These are phyloP conservation scores for Tachuris rubrigastra DNA, from an alignment of 2,113 vertebrate species.

Conservation along the genomic window DNA sequence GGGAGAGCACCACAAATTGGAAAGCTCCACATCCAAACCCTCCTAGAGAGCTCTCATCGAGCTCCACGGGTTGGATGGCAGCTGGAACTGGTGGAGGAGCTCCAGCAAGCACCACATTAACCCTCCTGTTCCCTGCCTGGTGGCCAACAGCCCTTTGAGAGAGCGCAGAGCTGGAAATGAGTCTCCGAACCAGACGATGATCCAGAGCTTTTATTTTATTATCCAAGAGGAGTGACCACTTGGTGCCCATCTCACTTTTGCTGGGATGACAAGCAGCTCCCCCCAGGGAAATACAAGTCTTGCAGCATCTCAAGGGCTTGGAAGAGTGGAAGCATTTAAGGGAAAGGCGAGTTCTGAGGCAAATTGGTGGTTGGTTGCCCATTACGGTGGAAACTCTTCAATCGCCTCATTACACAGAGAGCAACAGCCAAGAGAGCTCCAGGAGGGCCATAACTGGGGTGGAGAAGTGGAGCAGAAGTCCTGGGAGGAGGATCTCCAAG, in stretches of 20 bases:
- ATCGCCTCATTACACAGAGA: neutral
- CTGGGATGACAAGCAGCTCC: neutral
- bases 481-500: neutral
- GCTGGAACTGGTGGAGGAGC: slow-evolving; percentile 72
- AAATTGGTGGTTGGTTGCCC: neutral
- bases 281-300: neutral
- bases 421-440: neutral
- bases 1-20: slow-evolving; percentile 57
- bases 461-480: neutral
- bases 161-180: slow-evolving; percentile 65
- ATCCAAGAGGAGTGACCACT: neutral
- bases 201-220: neutral
- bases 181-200: neutral
- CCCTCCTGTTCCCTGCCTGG: slow-evolving; percentile 61
- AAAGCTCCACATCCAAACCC: slow-evolving; percentile 46
- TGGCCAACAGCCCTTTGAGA: slow-evolving; percentile 48
- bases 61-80: slow-evolving; percentile 64
- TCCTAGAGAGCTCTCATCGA: slow-evolving; percentile 65
- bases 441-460: neutral
- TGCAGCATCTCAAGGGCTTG: neutral
- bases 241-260: neutral
- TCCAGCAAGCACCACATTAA: slow-evolving; percentile 59
- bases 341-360: neutral
- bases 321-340: neutral
- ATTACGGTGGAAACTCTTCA: neutral